Percentiles rank a stretch among this genome's conserved stretches.
Conservation (phyloP, 2,797 vertebrate species). For the Acrossocheilus wenchowensis region DNA sequence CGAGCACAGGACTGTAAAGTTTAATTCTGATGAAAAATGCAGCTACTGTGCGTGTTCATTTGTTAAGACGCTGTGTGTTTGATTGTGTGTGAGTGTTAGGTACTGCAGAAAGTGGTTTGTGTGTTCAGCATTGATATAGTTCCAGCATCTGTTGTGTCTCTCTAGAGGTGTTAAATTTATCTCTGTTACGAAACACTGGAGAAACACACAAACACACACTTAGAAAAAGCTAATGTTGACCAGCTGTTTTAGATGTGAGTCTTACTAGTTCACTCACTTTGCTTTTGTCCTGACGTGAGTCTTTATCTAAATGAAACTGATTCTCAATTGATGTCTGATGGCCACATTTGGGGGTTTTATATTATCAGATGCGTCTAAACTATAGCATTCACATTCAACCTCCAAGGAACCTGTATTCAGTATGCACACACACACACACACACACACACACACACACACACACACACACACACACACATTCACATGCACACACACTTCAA, state of each 20-base stretch:
- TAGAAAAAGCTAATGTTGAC: conserved; percentile 39
- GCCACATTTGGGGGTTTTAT: background rate
- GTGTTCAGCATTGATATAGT: conserved; percentile 1
- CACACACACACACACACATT: background rate
- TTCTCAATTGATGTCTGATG: background rate
- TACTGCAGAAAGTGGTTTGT: background rate
- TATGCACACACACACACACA: background rate
- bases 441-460: background rate
- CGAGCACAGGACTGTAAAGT: background rate
- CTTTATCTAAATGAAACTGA: background rate
- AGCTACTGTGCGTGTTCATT: conserved; percentile 1
- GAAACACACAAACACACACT: conserved; percentile 32
- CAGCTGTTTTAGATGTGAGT: conserved; percentile 16
- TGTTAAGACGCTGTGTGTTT: conserved; percentile 3
- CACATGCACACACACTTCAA: conserved; percentile 33
- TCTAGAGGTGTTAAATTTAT: conserved; percentile 52
- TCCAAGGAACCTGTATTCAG: background rate
- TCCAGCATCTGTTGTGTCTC: conserved; percentile 54
- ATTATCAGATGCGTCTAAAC: background rate
- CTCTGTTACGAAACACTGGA: conserved; percentile 39
- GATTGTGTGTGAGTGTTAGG: background rate
- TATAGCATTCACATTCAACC: background rate
- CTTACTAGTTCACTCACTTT: conserved; percentile 42
- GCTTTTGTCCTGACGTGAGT: background rate
- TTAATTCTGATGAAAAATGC: conserved; percentile 26